Base-by-base conservation (phyloP, 2,888 invertebrate genomes). In the Halocaridina rubra region DNA sequence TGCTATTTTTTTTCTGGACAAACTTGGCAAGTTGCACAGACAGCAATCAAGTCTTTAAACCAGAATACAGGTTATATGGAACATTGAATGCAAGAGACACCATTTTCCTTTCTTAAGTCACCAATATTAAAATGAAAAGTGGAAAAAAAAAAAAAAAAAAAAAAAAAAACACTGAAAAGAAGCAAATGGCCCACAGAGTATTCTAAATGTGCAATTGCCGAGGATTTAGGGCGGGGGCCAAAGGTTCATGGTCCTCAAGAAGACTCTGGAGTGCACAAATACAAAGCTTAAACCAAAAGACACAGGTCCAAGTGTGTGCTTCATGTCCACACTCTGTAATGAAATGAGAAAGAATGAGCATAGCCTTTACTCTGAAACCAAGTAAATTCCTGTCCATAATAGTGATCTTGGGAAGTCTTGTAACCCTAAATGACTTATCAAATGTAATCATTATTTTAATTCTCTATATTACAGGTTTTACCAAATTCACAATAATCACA, bases 221-320 rank as follows among this genome's bases (percentile, higher is more conserved):
- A 77, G 71, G 81, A 61, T 46, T 46, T 13, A 46, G 67, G n/a
- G n/a, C n/a, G 46, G 24, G 69, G 77, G 46, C 53, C 61, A 75
- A 33, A 57, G 33, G 69, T 19, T 29, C 30, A 67, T 69, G 59
- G 69, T 77, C 61, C 82, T 82, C 82, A 39, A 29, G 71, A 29
- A 64, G 59, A 82, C 71, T 71, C 64, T 69, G 67, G 30, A 82
- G 77, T 82, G 82, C 82, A 82, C 67, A 67, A 82, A 72, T 80
- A 72, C 64, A 82, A 81, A 82, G 82, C 82, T 69, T 82, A 76
- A 82, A 82, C 82, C 82, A 82, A 77, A 82, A 39, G 76, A 82
- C 77, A 77, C 82, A 82, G 82, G 77, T 82, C 82, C 77, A 77
- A 77, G 61, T 76, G 75, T 82, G 77, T 67, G 76, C 76, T 57